Percentiles rank a stretch among this genome's conserved stretches.
These are phyloP conservation scores for Tautogolabrus adspersus DNA, from an alignment of 2,113 vertebrate genomes.

Conservation along the genomic window DNA sequence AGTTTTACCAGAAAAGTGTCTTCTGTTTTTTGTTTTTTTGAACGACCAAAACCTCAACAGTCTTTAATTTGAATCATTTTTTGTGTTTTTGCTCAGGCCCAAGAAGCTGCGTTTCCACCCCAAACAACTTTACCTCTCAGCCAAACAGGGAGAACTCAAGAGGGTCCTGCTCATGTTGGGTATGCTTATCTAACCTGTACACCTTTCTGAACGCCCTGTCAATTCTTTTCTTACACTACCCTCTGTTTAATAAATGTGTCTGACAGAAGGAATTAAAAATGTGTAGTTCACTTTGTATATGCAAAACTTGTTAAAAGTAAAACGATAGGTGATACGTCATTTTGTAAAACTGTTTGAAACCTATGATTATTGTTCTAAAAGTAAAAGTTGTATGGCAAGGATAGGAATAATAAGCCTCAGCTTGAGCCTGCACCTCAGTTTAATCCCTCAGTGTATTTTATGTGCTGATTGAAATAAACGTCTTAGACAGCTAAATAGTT, in stretches of 20 bases:
- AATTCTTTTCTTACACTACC: not conserved
- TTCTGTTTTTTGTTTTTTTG: not conserved
- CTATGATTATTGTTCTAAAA: no score
- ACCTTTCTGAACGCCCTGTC: not conserved
- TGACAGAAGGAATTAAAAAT: no score
- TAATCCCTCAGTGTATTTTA: no score
- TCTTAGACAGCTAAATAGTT: not conserved
- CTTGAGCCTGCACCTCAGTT: no score
- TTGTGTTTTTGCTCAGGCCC: conserved; percentile 82
- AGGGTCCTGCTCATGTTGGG: conserved; percentile 97
- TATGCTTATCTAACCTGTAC: conserved; percentile 59
- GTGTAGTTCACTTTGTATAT: no score
- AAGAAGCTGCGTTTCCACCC: conserved; percentile 99
- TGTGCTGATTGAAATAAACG: no score
- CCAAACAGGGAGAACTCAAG: conserved; percentile 96
- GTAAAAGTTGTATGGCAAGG: no score
- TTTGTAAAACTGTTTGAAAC: no score
- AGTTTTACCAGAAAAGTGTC: conserved; percentile 42
- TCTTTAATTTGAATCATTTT: not conserved
- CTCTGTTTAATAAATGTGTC: not conserved
- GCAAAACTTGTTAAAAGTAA: no score
- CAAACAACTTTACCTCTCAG: conserved; percentile 96
- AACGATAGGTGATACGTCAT: no score
- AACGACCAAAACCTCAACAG: not conserved
- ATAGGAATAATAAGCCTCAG: no score